Evolutionary conservation across 2,797 vertebrate genomes (phyloP).

Genomic region (Numenius phaeopus): DNA sequence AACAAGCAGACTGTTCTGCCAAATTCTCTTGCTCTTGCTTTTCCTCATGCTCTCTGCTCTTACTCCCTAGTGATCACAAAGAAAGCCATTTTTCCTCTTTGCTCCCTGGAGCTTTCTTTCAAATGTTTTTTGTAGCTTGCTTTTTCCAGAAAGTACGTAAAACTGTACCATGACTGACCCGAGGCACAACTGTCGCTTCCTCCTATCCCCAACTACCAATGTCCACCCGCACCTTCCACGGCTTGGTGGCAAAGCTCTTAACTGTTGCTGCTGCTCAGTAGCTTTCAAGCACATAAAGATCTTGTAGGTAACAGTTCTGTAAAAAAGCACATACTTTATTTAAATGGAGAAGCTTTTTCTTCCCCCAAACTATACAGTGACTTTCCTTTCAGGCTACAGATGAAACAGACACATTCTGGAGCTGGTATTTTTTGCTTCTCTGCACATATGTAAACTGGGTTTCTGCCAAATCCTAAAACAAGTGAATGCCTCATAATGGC

Average conservation of each 20-base stretch:
- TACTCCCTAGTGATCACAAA: neutral
- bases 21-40: neutral
- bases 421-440: conserved; percentile 38
- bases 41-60: neutral
- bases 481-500: conserved; percentile 12
- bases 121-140: neutral
- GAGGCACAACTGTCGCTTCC: neutral
- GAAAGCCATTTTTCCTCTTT: neutral
- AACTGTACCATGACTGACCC: fast-evolving
- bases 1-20: neutral
- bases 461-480: conserved; percentile 46
- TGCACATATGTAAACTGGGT: neutral
- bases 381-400: conserved; percentile 15
- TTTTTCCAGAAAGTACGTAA: neutral
- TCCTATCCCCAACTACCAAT: neutral
- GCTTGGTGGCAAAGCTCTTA: neutral
- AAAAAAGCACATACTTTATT: neutral
- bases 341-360: neutral
- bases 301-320: neutral
- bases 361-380: neutral
- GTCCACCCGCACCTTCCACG: fast-evolving
- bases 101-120: neutral
- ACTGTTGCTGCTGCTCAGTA: neutral
- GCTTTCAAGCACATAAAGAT: neutral
- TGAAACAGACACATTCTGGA: neutral